Conservation (phyloP, 2,113 vertebrate genomes). For the Calidris pygmaea region DNA sequence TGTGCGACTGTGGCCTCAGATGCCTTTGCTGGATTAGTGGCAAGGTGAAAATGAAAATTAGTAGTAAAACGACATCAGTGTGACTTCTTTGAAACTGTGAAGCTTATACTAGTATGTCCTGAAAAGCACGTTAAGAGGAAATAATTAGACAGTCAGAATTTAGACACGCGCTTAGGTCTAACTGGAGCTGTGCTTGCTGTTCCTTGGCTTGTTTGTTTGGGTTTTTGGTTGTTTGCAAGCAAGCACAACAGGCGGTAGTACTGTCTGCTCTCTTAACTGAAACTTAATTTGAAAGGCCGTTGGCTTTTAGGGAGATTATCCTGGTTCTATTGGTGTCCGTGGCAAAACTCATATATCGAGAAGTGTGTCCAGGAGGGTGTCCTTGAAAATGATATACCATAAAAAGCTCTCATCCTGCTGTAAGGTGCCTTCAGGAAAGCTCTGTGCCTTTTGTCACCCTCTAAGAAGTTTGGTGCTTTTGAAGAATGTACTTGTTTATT, state of each 20-base stretch:
- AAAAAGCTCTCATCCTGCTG: not conserved
- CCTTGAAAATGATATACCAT: not conserved
- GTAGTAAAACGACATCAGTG: not conserved
- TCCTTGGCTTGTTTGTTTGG: not conserved
- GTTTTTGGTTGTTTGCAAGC: not conserved
- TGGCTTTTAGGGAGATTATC: not conserved
- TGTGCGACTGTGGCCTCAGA: not conserved
- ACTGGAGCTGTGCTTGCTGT: not conserved
- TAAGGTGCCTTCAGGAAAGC: not conserved
- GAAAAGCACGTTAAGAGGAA: not conserved
- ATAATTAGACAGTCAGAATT: not conserved
- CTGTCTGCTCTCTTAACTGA: not conserved
- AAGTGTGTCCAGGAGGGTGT: not conserved
- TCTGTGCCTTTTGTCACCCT: not conserved
- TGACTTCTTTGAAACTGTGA: not conserved
- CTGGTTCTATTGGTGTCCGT: not conserved
- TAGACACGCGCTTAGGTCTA: not conserved
- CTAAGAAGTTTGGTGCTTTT: not conserved
- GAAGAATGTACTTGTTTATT: not conserved
- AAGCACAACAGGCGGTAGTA: not conserved
- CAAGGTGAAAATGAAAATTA: not conserved
- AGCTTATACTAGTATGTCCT: not conserved
- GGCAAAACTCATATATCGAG: not conserved
- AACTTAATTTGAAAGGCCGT: not conserved
- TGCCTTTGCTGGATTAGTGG: not conserved